Evolutionary conservation across 2,113 vertebrate genomes (phyloP), one percentile per base, ranked within the genome.

Genomic region (Stomatorhinus ivindoensis): DNA sequence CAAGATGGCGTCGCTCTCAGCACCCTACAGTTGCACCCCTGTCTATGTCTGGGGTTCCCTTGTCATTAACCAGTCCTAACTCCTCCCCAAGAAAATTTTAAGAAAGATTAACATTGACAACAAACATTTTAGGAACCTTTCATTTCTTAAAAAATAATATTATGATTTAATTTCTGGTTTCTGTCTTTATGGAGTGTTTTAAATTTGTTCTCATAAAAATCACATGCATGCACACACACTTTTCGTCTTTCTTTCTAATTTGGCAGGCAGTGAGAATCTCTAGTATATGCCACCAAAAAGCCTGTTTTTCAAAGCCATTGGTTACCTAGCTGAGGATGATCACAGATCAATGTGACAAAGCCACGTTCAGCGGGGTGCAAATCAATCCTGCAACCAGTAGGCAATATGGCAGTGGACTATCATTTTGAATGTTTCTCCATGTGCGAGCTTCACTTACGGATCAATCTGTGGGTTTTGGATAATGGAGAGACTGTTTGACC

Each of bases 21-120:
- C 31, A 39, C 69, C 31, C 13, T 17, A 39, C 35, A 39, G 69
- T 7, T 1, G 35, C 31, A 35, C 15, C 35, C 69, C 35, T 19
- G 10, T 39, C 13, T 76, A 39, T 19, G 4, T 76, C 31, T 39
- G 31, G 69, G 35, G 11, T 42, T 80, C 73, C 27, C 13, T 80
- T 80, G 73, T 42, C 17, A 73, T 86, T 89, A 58, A 84, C 55
- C 21, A 31, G 50, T 50, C 82, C 47, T 82, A 61, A 86, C 87
- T 89, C 69, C 11, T 44, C 42, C n/a, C 50, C 58, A 85, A 76
- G 44, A 15, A 50, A 46, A 21, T 31, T 82, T 65, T 55, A 86
- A 31, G 55, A 69, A 50, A 51, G 50, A 85, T 42, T 3, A 44
- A 84, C 82, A 58, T 31, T 69, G 50, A 47, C n/a, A 9, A 31